Evolutionary conservation across 2,113 vertebrate species (phyloP).

Genomic region (Hydrochoerus hydrochaeris): DNA sequence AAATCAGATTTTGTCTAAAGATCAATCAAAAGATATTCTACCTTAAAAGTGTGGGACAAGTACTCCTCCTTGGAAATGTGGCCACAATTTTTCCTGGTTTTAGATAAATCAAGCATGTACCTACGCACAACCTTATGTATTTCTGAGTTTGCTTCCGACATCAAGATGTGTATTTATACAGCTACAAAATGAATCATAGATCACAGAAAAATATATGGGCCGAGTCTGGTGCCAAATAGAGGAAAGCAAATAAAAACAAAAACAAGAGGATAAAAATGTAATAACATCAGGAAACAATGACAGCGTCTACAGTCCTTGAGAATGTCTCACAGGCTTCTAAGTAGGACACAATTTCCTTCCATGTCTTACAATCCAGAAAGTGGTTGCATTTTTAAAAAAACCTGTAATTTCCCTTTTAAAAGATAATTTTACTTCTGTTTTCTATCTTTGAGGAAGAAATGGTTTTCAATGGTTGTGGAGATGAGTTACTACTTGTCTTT

Average conservation of each 20-base stretch:
- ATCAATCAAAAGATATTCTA: not conserved
- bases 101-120: not conserved
- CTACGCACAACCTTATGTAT: not conserved
- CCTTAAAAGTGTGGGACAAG: not conserved
- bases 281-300: not conserved
- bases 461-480: not conserved
- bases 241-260: constrained; percentile 43
- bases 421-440: constrained; percentile 19
- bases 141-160: not conserved
- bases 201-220: not conserved
- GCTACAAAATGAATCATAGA: not conserved
- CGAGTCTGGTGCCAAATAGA: not conserved
- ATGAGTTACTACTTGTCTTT: constrained; percentile 32
- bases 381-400: not conserved
- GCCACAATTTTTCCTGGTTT: not conserved
- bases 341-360: not conserved
- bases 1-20: not conserved
- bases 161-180: not conserved
- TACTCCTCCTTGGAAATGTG: not conserved
- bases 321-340: constrained; percentile 4
- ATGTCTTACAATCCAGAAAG: not conserved
- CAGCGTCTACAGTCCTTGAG: constrained; percentile 3
- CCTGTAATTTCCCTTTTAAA: constrained; percentile 44
- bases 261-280: constrained; percentile 22
- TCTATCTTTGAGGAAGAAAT: constrained; percentile 9